phyloP scores from a whole-genome alignment of 2,888 invertebrate genomes.

The Neoaliturus tenellus region DNA sequence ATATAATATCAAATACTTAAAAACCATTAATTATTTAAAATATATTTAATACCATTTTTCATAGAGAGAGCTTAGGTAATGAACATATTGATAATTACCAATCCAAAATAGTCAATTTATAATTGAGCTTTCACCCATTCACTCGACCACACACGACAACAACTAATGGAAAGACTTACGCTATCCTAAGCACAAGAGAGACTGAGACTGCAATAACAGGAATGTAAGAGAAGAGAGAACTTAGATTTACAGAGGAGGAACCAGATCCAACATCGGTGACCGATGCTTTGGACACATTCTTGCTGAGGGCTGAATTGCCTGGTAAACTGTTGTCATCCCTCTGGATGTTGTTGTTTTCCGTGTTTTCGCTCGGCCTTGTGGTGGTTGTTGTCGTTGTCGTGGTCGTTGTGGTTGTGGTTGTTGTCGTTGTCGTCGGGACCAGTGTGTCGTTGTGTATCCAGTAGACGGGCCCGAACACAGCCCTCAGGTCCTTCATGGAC shows the following conservation, averaged over 20 bases:
- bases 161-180: neutral
- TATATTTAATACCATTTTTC: too few relatives aligned
- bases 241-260: neutral
- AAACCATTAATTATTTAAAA: too few relatives aligned
- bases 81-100: too few relatives aligned
- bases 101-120: too few relatives aligned
- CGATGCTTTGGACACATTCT: constrained; percentile 13
- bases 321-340: constrained; percentile 3
- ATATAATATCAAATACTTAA: neutral
- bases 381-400: constrained; percentile 72
- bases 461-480: constrained; percentile 86
- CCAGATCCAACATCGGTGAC: neutral
- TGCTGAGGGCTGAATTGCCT: constrained; percentile 1
- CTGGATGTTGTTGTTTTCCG: constrained; percentile 10
- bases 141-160: neutral
- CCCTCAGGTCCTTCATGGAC: constrained; percentile 80
- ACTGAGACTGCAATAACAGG: neutral
- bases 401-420: constrained; percentile 74
- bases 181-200: constrained; percentile 18
- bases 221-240: neutral
- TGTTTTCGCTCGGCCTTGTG: constrained; percentile 66
- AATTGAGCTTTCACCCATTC: too few relatives aligned
- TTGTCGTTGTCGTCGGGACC: constrained; percentile 86
- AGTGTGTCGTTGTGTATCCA: constrained; percentile 84
- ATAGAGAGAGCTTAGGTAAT: too few relatives aligned